phyloP scores from a whole-genome alignment of 2,888 invertebrate species.

The Synergus japonicus region DNA sequence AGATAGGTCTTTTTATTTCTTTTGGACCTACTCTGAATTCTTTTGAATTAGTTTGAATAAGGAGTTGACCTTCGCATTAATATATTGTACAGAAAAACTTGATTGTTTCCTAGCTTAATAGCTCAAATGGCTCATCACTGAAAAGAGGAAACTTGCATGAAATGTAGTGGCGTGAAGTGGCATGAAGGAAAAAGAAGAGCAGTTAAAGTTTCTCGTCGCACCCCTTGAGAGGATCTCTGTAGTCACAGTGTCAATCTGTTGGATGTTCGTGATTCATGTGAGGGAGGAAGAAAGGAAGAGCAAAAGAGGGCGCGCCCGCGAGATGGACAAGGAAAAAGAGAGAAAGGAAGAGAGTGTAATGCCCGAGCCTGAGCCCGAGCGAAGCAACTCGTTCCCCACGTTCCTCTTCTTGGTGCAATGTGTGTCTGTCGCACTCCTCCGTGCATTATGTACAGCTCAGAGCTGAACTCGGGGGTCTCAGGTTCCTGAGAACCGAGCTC shows the following conservation, averaged over 20 bases:
- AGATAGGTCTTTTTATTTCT: neutral
- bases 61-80: too few relatives aligned
- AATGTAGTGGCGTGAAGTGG: neutral
- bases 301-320: constrained; percentile 44
- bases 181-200: neutral
- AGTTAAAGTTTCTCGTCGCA: neutral
- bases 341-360: constrained; percentile 45
- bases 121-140: too few relatives aligned
- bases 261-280: constrained; percentile 3
- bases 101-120: too few relatives aligned
- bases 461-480: constrained; percentile 64
- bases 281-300: constrained; percentile 17
- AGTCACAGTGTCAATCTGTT: constrained; percentile 22
- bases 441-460: constrained; percentile 28
- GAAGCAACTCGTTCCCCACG: constrained; percentile 22
- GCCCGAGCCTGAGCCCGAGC: constrained; percentile 38
- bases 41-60: too few relatives aligned
- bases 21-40: neutral
- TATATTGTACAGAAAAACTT: too few relatives aligned
- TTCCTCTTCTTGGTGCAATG: constrained; percentile 3
- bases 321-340: constrained; percentile 44
- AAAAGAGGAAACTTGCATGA: too few relatives aligned
- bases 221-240: neutral
- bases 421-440: constrained; percentile 19
- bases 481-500: constrained; percentile 66